phyloP scores from a whole-genome alignment of 2,113 vertebrate genomes.

The Theristicus caerulescens region DNA sequence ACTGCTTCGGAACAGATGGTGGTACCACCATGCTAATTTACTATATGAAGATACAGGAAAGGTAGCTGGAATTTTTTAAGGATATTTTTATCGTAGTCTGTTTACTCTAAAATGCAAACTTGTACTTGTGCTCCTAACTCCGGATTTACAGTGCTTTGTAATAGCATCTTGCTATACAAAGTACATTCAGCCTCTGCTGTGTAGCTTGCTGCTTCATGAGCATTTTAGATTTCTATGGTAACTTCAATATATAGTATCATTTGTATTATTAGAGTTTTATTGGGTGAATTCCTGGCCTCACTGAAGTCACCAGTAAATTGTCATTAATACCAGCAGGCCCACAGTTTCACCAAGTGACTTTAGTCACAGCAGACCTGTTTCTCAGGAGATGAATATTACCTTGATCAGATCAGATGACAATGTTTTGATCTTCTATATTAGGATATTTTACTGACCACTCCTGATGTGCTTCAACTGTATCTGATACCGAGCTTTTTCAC shows the following conservation, averaged over 20 bases:
- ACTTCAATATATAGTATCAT: not conserved
- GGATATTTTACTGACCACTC: not conserved
- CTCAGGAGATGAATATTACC: not conserved
- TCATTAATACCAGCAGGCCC: not conserved
- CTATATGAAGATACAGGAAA: not conserved
- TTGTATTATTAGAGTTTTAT: not conserved
- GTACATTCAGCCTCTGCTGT: not conserved
- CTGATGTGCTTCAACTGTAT: not conserved
- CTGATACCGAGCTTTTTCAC: not conserved
- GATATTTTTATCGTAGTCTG: not conserved
- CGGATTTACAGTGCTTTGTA: not conserved
- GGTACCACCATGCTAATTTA: not conserved
- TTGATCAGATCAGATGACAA: not conserved
- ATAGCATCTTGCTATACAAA: not conserved
- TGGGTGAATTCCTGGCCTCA: not conserved
- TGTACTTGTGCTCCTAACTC: not conserved
- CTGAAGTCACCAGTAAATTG: not conserved
- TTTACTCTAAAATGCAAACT: slow-evolving; percentile 9
- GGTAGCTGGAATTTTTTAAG: not conserved
- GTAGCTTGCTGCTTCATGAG: not conserved
- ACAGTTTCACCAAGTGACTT: not conserved
- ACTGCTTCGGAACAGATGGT: not conserved
- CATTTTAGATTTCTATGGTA: not conserved
- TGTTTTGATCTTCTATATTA: not conserved
- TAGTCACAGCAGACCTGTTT: not conserved